Base-by-base conservation (phyloP, 2,113 vertebrate species). In the Brachyistius frenatus region DNA sequence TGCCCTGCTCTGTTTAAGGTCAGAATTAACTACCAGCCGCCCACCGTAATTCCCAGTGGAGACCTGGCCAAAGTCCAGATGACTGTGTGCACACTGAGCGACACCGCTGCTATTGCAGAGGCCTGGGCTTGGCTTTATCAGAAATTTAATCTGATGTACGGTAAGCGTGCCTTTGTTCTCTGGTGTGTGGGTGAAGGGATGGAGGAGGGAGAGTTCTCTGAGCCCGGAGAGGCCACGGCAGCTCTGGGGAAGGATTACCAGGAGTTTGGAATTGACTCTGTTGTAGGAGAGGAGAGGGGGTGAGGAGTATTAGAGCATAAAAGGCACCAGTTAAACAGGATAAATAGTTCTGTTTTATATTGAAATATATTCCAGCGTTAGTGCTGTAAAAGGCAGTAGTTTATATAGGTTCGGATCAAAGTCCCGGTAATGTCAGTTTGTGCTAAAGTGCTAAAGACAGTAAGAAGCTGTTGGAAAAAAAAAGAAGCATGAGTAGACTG, bases 91-190 rank as follows among this genome's bases (percentile, higher is more conserved):
- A 32, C 72, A 44, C 67, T 62, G 41, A 83, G 81, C 63, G 68
- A 68, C 69, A 73, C 57, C 32, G 63, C 57, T 6, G 62, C 64
- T 11, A 57, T 78, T 2, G 37, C 66, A 9, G 66, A 78, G 41
- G 41, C 41, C 41, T 1, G 58, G 73, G 54, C 53, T n/a, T 39
- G 75, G 0, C 66, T 56, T 0, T 39, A 55, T 9, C 49, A 37
- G 36, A 68, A 68, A 56, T 66, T 76, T 32, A 54, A 74, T 7
- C 50, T 65, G 37, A 64, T 65, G 66, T 53, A 23, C 8, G 46
- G 39, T 41, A 60, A 73, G 50, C 30, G 58, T 30, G 58, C 65
- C 33, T 76, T 80, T 15, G 76, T 80, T n/a, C 76, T 66, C 41
- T 76, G 72, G 76, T 71, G 65, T 9, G 52, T 66, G 3, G 61